Evolutionary conservation across 1,140 invertebrate species (phyloP), one percentile per base, ranked within the genome.

Genomic region (Drosophila sturtevanti): DNA sequence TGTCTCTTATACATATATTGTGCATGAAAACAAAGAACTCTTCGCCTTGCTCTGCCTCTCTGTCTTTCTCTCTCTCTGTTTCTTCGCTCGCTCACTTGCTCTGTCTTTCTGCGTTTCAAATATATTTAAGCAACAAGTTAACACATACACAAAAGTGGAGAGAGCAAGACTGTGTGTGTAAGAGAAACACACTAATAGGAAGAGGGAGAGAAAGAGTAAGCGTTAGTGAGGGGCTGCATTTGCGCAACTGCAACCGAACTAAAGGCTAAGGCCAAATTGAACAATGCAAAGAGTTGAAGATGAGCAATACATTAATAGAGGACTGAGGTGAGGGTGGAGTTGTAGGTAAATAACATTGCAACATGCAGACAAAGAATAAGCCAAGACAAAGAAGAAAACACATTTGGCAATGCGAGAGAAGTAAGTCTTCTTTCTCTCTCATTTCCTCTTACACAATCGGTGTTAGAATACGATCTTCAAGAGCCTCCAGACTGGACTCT

Each of bases 391-490:
- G 72, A 59, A 68, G 56, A 11, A 24, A 51, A 48, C 21, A 62
- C 37, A 68, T 77, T 77, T 75, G 70, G 71, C 70, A 74, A 74
- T 65, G 68, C 56, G 79, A 38, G 62, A 58, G 35, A 68, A 34
- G 54, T 27, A 34, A 1, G 10, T 14, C 10, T 58, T 21, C 56
- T 31, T 60, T 67, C 69, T 59, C 61, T 12, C 38, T 59, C 34
- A 5, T 35, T 10, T 35, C 34, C 64, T 22, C 44, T 35, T 37
- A 31, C 21, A 21, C 22, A 18, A 10, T 27, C 10, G 24, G 63
- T 74, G 68, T 81, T 85, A 85, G 77, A 79, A 74, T 54, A 44
- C 58, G 81, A 85, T 85, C 81, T 75, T 86, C 74, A 48, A 48
- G 41, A 48, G 41, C 41, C 41, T 48, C 41, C 41, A 48, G 41